Conservation (phyloP, 2,888 invertebrate genomes). For the Oscheius sp. region DNA sequence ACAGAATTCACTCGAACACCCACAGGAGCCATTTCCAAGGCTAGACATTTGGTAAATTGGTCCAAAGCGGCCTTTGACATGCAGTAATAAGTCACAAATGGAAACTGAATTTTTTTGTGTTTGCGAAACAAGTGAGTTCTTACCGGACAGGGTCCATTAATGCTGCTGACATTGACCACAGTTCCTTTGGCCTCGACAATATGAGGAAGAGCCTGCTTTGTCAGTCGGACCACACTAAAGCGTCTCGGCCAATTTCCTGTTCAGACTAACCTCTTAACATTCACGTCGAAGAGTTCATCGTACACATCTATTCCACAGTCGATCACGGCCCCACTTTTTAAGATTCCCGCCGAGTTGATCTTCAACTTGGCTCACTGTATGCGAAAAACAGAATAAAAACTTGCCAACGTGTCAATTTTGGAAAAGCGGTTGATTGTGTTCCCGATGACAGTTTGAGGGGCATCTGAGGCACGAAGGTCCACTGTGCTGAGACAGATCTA, state of each 20-base stretch:
- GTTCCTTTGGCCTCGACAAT: conserved; percentile 78
- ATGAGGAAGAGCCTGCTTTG: conserved; percentile 69
- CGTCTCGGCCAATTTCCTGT: background rate
- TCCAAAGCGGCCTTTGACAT: conserved; percentile 93
- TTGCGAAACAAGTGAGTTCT: background rate
- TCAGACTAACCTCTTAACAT: conserved; percentile 76
- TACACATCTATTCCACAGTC: conserved; percentile 78
- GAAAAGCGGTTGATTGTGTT: conserved; percentile 65
- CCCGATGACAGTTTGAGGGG: conserved; percentile 58
- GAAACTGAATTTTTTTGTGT: conserved; percentile 77
- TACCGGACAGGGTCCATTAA: conserved; percentile 85
- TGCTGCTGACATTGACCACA: conserved; percentile 92
- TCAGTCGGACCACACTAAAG: conserved; percentile 67
- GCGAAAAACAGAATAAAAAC: background rate
- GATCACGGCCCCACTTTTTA: conserved; percentile 64
- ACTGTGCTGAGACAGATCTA: conserved; percentile 38
- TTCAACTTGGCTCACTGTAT: conserved; percentile 30
- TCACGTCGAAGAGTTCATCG: conserved; percentile 89
- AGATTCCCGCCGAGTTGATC: conserved; percentile 71
- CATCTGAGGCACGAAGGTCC: conserved; percentile 72
- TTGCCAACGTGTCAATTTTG: conserved; percentile 65
- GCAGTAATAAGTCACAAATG: conserved; percentile 86
- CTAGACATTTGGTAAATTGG: conserved; percentile 90
- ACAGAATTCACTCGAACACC: conserved; percentile 88
- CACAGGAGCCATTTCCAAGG: conserved; percentile 80